Percentiles rank a stretch among this genome's conserved stretches.
These are phyloP conservation scores for Pantherophis alleghaniensis DNA, from an alignment of 2,797 vertebrate genomes.

Conservation along the genomic window DNA sequence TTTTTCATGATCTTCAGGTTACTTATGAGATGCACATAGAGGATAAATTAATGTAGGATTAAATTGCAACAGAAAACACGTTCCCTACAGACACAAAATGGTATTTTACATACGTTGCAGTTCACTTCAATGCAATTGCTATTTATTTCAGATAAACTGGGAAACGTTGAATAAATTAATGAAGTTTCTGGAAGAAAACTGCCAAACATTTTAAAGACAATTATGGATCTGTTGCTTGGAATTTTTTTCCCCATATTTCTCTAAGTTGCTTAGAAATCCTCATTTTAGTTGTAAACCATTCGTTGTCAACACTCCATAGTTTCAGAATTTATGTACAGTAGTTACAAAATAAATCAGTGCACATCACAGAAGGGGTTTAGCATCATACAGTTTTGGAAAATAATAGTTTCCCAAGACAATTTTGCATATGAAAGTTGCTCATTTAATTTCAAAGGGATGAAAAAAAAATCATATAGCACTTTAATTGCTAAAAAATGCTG, in stretches of 20 bases:
- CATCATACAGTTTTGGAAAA: conserved; percentile 8
- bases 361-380: neutral
- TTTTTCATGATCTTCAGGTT: neutral
- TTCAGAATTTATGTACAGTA: conserved; percentile 1
- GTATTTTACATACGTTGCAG: neutral
- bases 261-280: neutral
- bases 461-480: conserved; percentile 27
- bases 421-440: conserved; percentile 27
- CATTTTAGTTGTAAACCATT: neutral
- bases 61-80: neutral
- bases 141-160: neutral
- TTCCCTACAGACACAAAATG: neutral
- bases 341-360: conserved; percentile 15
- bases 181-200: neutral
- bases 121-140: neutral
- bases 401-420: conserved; percentile 21
- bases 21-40: neutral
- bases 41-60: neutral
- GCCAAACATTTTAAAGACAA: neutral
- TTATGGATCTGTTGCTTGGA: neutral
- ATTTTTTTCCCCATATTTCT: neutral
- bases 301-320: neutral
- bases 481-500: conserved; percentile 63
- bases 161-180: neutral
- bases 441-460: conserved; percentile 13